Evolutionary conservation across 2,113 vertebrate genomes (phyloP), one percentile per base, ranked within the genome.

Genomic region (Sprattus sprattus): DNA sequence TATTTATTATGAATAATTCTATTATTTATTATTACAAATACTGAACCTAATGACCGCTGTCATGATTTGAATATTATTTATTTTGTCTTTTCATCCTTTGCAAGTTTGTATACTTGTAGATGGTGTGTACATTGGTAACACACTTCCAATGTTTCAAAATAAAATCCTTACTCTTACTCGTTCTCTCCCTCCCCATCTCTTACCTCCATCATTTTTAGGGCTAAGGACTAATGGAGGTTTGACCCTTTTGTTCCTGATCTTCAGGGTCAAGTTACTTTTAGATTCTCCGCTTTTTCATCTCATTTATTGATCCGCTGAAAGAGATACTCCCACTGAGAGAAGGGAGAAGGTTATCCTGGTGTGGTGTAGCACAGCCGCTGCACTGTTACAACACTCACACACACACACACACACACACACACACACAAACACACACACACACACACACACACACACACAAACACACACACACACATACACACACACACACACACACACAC

Each of bases 81-180:
- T 78, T 78, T 78, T 78, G 71, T 78, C 71, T 78, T 78, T 78
- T 78, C 71, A 78, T 44, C 71, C 71, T 78, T 39, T 78, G 32
- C 71, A 78, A 78, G 71, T 78, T 78, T 78, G 71, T 78, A 44
- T 78, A 78, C 71, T 78, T 78, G 71, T 78, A 78, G 71, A 78
- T 39, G 71, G 71, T 78, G 71, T 78, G 71, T 78, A 32, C 71
- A 78, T 78, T 78, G 71, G 71, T 28, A 78, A 78, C 71, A 78
- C 71, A 78, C 71, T 78, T 78, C 28, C 71, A 78, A 15, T 78
- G 71, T 78, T 78, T 78, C 28, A 78, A 78, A 78, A 78, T 78
- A 78, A 78, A 78, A 39, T 39, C 13, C 71, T 16, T 6, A 78
- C 20, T 78, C 15, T 28, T 0, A 16, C 13, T 71, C 64, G 15